These are phyloP conservation scores for Eupristina koningsbergeri DNA, from an alignment of 1,140 invertebrate genomes.

Conservation along the genomic window DNA sequence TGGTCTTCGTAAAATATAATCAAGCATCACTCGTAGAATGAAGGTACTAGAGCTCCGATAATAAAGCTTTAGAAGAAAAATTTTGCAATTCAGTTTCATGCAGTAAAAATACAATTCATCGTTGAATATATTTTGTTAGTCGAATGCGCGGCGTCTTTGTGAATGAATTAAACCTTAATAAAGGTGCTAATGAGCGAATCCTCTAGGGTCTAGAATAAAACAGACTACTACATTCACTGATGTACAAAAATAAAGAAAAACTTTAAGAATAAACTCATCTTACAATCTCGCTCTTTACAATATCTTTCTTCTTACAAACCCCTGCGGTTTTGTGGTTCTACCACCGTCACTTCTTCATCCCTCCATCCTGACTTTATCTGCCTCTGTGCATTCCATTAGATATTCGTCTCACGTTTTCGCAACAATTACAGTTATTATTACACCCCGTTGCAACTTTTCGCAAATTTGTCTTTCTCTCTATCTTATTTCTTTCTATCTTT, in stretches of 20 bases:
- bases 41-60: not conserved
- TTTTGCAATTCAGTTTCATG: not conserved
- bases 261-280: conserved; percentile 49
- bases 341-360: too few relatives aligned
- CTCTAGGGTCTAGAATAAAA: conserved; percentile 49
- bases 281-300: too few relatives aligned
- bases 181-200: conserved; percentile 70
- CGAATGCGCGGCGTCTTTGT: conserved; percentile 63
- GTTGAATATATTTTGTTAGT: conserved; percentile 61
- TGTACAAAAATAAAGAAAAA: conserved; percentile 45
- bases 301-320: too few relatives aligned
- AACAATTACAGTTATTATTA: conserved; percentile 68
- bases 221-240: conserved; percentile 5
- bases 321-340: conserved; percentile 62
- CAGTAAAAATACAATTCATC: not conserved
- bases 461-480: conserved; percentile 56
- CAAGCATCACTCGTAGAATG: not conserved
- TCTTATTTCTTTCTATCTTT: not conserved
- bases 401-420: conserved; percentile 66
- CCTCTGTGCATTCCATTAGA: conserved; percentile 56
- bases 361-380: conserved; percentile 44
- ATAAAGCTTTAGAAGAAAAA: not conserved
- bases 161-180: conserved; percentile 71
- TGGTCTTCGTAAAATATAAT: not conserved
- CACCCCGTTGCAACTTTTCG: conserved; percentile 54